Evolutionary conservation across 2,113 vertebrate genomes (phyloP), one percentile per base, ranked within the genome.

Genomic region (Spilogale gracilis): DNA sequence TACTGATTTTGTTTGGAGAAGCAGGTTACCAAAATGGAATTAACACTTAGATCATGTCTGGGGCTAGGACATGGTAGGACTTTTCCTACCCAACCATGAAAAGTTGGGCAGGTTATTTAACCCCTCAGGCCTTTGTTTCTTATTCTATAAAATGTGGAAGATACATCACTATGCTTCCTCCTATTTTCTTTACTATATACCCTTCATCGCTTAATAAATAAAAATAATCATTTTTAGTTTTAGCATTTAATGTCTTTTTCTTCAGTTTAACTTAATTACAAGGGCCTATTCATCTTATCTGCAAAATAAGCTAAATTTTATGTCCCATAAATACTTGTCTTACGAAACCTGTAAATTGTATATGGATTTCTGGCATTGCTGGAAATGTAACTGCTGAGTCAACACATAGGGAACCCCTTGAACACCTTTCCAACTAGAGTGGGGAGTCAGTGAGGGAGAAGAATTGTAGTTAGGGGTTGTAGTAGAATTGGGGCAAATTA

Each of bases 121-220:
- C 32, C 3, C 61, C 52, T 76, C 3, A 25, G 52, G 56, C 3
- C 14, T 74, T 93, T 32, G 27, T 73, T 82, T 94, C 21, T 82
- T 58, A 69, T 16, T 92, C 6, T 93, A 45, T 82, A 54, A 79
- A 95, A 74, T 78, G 14, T 89, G 30, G 45, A 84, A 45, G 52
- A 48, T n/a, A 30, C 10, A 50, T 3, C 50, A 74, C 6, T 80
- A 23, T 74, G 5, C 30, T 78, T 69, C 69, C 18, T 93, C 30
- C n/a, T 96, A 45, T 73, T 91, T 94, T 91, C 27, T 96, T 90
- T 85, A 32, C 85, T 91, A 79, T 88, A 50, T 80, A 83, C 3
- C 2, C 56, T 48, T 94, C 16, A 89, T 9, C 14, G 69, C 21
- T 38, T 83, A 84, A 71, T 56, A 92, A 60, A 30, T 92, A 61